Conservation (phyloP, 2,797 vertebrate genomes). For the Pogoniulus pusillus region DNA sequence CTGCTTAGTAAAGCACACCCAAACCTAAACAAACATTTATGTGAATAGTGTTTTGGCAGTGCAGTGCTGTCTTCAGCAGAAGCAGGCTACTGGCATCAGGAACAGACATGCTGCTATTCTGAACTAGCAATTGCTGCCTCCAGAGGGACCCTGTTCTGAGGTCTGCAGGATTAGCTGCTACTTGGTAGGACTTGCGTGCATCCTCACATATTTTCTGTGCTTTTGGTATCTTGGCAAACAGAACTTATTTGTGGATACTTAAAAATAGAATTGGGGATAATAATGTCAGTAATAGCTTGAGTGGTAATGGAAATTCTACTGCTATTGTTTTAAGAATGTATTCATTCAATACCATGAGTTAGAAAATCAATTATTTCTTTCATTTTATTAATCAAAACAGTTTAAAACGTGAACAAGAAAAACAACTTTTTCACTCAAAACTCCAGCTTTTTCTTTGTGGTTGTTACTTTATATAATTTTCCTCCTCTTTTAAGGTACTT, state of each 20-base stretch:
- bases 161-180: not conserved
- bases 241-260: not conserved
- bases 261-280: not conserved
- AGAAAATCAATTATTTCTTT: not conserved
- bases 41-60: not conserved
- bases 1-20: not conserved
- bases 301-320: not conserved
- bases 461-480: not conserved
- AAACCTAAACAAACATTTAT: fast-evolving
- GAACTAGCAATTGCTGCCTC: not conserved
- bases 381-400: not conserved
- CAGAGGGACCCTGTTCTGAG: not conserved
- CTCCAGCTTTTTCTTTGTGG: not conserved
- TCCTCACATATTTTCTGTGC: not conserved
- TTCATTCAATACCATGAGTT: not conserved
- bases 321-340: not conserved
- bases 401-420: not conserved
- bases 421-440: not conserved
- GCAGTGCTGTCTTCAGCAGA: fast-evolving
- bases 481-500: not conserved
- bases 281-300: not conserved
- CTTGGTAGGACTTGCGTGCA: not conserved
- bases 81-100: not conserved
- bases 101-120: not conserved
- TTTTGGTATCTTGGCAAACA: not conserved